Conservation (phyloP, 2,797 vertebrate genomes). For the Notolepis coatsorum region DNA sequence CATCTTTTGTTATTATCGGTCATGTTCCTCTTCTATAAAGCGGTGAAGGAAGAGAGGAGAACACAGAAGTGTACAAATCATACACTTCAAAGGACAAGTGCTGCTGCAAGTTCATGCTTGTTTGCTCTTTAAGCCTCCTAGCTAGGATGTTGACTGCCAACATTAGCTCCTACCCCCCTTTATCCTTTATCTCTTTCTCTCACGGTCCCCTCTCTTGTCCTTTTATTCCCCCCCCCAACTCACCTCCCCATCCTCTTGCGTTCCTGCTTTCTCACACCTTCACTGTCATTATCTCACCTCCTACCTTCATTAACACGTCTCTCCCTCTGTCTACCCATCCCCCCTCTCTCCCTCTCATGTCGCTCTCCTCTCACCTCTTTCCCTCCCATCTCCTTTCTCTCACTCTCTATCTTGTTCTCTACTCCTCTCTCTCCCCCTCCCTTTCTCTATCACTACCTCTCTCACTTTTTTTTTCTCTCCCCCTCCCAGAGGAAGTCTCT, state of each 20-base stretch:
- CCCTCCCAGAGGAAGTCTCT: constrained; percentile 87
- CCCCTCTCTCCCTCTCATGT: neutral
- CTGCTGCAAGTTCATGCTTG: neutral
- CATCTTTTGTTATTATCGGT: no score
- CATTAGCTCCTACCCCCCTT: neutral
- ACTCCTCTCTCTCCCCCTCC: constrained; percentile 17
- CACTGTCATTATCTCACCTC: neutral
- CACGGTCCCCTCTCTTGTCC: no score
- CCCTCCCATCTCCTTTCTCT: constrained; percentile 3
- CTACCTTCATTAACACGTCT: neutral
- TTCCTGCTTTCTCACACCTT: neutral
- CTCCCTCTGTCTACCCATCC: neutral
- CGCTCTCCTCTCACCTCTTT: neutral
- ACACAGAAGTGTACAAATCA: neutral
- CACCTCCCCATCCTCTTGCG: neutral
- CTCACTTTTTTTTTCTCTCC: constrained; percentile 20
- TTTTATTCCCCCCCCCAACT: no score
- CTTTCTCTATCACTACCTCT: no score
- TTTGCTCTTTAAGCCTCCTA: neutral
- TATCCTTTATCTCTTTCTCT: no score
- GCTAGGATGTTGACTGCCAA: constrained; percentile 1
- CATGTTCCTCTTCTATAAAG: no score
- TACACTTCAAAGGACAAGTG: constrained; percentile 1
- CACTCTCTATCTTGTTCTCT: neutral
- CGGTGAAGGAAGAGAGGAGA: neutral